These are phyloP conservation scores for Amblyjoppa fuscipennis DNA, from an alignment of 2,888 invertebrate genomes.

Conservation along the genomic window DNA sequence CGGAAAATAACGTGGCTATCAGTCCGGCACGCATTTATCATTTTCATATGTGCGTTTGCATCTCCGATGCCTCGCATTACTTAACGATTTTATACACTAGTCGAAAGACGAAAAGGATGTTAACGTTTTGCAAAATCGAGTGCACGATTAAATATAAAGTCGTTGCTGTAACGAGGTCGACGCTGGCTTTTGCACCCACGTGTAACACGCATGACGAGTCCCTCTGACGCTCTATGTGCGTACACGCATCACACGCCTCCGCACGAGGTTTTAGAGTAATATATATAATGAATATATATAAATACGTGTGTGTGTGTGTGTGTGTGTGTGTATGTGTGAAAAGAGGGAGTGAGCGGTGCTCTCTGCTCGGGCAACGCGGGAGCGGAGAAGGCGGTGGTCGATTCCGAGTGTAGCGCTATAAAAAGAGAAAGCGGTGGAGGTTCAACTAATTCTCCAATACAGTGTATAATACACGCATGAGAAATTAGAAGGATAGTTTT, in stretches of 20 bases:
- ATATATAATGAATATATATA: conserved; percentile 27
- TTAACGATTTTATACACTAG: not conserved
- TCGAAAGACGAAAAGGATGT: not conserved
- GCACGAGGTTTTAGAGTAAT: conserved; percentile 26
- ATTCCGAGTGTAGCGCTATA: conserved; percentile 77
- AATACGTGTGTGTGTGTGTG: conserved; percentile 48
- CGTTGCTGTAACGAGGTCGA: conserved; percentile 60
- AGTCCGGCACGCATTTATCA: not conserved
- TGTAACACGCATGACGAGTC: conserved; percentile 63
- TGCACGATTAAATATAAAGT: conserved; percentile 55
- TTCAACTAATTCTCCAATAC: conserved; percentile 54
- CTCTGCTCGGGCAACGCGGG: conserved; percentile 54
- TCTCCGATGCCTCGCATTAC: not conserved
- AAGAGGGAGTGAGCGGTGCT: conserved; percentile 55
- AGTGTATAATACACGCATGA: conserved; percentile 38
- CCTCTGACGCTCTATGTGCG: conserved; percentile 43
- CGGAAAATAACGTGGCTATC: not conserved
- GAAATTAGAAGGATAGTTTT: conserved; percentile 34
- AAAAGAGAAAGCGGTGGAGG: conserved; percentile 80
- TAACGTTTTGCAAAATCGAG: conserved; percentile 51
- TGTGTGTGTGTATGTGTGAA: not conserved
- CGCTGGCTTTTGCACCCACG: conserved; percentile 58
- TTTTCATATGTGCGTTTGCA: not conserved
- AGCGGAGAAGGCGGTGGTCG: conserved; percentile 72
- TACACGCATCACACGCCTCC: conserved; percentile 56